phyloP scores from a whole-genome alignment of 1,140 invertebrate genomes.

The Ephestia elutella region DNA sequence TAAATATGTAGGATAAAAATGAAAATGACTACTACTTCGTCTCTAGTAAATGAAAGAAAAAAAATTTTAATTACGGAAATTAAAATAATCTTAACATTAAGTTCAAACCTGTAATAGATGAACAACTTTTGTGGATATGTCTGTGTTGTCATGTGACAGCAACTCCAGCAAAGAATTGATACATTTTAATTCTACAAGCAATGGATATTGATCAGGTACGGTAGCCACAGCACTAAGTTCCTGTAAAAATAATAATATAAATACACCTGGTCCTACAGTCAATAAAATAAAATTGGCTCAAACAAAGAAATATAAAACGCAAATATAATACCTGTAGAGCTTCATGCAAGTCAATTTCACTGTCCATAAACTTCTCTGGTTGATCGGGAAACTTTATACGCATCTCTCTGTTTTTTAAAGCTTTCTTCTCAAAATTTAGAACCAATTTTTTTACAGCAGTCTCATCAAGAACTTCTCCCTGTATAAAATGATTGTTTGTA shows the following conservation, averaged over 20 bases:
- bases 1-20: too few relatives aligned
- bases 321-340: constrained; percentile 77
- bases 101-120: constrained; percentile 79
- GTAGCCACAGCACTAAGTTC: constrained; percentile 96
- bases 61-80: too few relatives aligned
- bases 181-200: constrained; percentile 91
- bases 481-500: background rate
- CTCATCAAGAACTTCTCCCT: constrained; percentile 90
- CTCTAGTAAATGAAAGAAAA: too few relatives aligned
- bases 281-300: too few relatives aligned
- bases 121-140: constrained; percentile 89
- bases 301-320: background rate
- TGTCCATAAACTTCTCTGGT: constrained; percentile 99
- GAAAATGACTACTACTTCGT: too few relatives aligned
- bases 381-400: constrained; percentile 98
- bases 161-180: constrained; percentile 94
- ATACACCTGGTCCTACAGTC: too few relatives aligned
- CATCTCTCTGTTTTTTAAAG: constrained; percentile 97
- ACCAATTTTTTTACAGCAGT: constrained; percentile 90
- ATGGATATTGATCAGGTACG: constrained; percentile 94
- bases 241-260: constrained; percentile 67
- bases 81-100: too few relatives aligned
- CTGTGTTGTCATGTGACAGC: constrained; percentile 97
- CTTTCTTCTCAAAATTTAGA: constrained; percentile 94
- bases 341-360: constrained; percentile 96